Conservation (phyloP, 2,797 vertebrate genomes). For the Phataginus tricuspis region DNA sequence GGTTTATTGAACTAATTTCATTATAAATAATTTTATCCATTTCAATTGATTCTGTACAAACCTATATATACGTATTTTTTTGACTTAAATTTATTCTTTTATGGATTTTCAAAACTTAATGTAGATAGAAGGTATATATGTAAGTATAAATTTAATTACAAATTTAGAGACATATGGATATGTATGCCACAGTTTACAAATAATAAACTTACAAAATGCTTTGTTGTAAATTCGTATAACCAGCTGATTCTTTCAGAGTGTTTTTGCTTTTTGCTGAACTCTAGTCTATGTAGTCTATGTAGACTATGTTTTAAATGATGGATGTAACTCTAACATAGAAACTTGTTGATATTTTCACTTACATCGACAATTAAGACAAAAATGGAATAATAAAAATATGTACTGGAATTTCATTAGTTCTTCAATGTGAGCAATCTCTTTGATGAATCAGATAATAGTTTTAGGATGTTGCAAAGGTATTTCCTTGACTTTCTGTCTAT, state of each 20-base stretch:
- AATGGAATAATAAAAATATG: neutral
- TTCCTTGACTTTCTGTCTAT: neutral
- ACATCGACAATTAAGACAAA: neutral
- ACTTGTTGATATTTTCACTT: slow-evolving; percentile 18
- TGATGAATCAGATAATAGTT: neutral
- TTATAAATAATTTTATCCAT: neutral
- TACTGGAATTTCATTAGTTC: neutral
- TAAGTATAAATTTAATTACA: neutral
- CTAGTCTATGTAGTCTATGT: neutral
- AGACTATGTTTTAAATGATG: neutral
- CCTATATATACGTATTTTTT: neutral
- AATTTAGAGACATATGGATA: neutral
- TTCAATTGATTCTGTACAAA: neutral
- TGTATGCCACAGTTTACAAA: neutral
- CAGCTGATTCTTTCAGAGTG: neutral
- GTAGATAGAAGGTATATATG: neutral
- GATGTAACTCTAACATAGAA: neutral
- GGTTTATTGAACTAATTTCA: neutral
- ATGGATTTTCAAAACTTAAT: neutral
- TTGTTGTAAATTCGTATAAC: slow-evolving; percentile 1
- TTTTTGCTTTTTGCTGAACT: slow-evolving; percentile 33
- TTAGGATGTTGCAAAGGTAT: neutral
- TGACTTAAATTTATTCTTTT: neutral
- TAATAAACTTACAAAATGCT: neutral
- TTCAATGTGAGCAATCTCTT: neutral